Evolutionary conservation across 2,113 vertebrate species (phyloP), one percentile per base, ranked within the genome.

Genomic region (Mobula hypostoma): DNA sequence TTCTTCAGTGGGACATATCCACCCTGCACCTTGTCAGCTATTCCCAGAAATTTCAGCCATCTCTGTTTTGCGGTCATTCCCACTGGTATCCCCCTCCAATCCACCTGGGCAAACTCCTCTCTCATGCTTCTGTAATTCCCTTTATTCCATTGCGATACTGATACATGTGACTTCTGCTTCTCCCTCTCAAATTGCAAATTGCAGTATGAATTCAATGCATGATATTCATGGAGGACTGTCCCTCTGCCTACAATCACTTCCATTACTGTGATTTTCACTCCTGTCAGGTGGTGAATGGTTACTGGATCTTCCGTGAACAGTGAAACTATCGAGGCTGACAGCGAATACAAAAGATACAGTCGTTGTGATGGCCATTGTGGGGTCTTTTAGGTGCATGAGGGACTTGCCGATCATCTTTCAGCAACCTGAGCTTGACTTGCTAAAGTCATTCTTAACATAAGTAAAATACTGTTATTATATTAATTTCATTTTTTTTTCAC

Each of bases 341-440:
- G 94, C 0, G 94, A 95, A 87, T 95, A 95, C 94, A 95, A 70
- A 40, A 94, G 94, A 85, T 95, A 80, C 94, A 76, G 61, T 27
- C 94, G 94, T 58, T 95, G 94, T 94, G 95, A 94, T 29, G 94
- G 94, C 91, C 68, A 94, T 92, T 77, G 92, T 94, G 5, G 93
- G 95, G 68, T 95, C 95, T 5, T 94, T 95, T 92, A 94, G 94
- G 3, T 92, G 94, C 3, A 94, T 94, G 83, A 95, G 90, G n/a
- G 94, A 94, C 90, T 78, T 24, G 29, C 79, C 63, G 76, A n/a
- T 78, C 19, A 40, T 29, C 74, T 29, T 8, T n/a, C 27, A 40
- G 24, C 14, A 66, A 92, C 56, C 66, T 92, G 15, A 48, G 27
- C 19, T 56, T 83, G n/a, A 4, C 2, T 83, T 83, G 36, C 32